Evolutionary conservation across 2,797 vertebrate genomes (phyloP).

Genomic region (Tangara arthus): DNA sequence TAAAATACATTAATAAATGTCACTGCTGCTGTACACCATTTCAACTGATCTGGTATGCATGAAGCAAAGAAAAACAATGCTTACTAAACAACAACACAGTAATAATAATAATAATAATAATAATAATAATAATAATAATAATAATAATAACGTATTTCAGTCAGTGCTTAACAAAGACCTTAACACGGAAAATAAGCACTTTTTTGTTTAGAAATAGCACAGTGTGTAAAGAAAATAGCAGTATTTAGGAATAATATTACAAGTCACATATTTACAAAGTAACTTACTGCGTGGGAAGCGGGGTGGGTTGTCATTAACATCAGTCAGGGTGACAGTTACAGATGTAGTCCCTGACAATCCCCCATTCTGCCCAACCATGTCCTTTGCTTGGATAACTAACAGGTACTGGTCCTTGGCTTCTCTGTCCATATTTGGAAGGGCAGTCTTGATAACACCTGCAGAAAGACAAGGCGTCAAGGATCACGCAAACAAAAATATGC

Average conservation of each 20-base stretch:
- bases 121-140: background rate
- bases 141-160: background rate
- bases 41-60: background rate
- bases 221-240: background rate
- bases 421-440: conserved; percentile 95
- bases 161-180: background rate
- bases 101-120: background rate
- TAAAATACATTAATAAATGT: background rate
- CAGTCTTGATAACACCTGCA: conserved; percentile 93
- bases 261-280: background rate
- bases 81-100: background rate
- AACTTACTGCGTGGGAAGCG: conserved; percentile 90
- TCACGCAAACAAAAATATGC: background rate
- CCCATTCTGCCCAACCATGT: conserved; percentile 97
- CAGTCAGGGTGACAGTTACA: conserved; percentile 91
- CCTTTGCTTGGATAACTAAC: conserved; percentile 96
- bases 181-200: background rate
- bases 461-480: conserved; percentile 21
- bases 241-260: background rate
- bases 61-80: background rate
- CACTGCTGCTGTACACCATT: background rate
- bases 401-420: conserved; percentile 95
- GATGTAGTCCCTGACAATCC: conserved; percentile 94
- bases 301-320: conserved; percentile 96
- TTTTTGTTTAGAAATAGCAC: background rate